Evolutionary conservation across 2,888 invertebrate genomes (phyloP).

Genomic region (Brachyptera risi): DNA sequence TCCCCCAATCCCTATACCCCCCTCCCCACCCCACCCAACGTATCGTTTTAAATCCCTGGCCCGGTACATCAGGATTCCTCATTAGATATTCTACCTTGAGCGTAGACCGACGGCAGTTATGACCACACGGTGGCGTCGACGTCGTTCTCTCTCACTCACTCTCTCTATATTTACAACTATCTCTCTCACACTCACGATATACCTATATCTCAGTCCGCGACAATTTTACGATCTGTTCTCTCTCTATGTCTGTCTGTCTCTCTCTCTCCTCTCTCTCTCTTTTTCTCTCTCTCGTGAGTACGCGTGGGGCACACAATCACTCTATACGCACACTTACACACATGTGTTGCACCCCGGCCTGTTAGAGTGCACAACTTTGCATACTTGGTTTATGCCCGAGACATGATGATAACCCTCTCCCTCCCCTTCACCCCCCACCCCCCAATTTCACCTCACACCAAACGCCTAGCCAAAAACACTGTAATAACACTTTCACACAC

Average conservation of each 20-base stretch:
- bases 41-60: too few species aligned
- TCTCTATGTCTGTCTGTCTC: too few species aligned
- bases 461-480: neutral
- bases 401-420: conserved; percentile 10
- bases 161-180: too few species aligned
- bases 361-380: conserved; percentile 23
- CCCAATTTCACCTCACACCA: neutral
- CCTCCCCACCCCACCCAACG: neutral
- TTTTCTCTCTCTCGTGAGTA: neutral
- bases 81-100: conserved; percentile 16
- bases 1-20: neutral
- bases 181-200: neutral
- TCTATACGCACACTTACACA: conserved; percentile 25
- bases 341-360: conserved; percentile 25
- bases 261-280: too few species aligned
- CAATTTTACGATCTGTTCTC: conserved; percentile 26
- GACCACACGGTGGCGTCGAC: conserved; percentile 17
- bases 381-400: conserved; percentile 26
- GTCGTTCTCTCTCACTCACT: too few species aligned
- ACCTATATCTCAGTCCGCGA: too few species aligned
- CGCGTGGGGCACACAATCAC: neutral
- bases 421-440: neutral
- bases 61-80: too few species aligned
- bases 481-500: neutral
- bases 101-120: conserved; percentile 16